Percentiles rank a stretch among this genome's conserved stretches.
Evolutionary conservation across 2,113 vertebrate species (phyloP).

Genomic region (Setophaga coronata): DNA sequence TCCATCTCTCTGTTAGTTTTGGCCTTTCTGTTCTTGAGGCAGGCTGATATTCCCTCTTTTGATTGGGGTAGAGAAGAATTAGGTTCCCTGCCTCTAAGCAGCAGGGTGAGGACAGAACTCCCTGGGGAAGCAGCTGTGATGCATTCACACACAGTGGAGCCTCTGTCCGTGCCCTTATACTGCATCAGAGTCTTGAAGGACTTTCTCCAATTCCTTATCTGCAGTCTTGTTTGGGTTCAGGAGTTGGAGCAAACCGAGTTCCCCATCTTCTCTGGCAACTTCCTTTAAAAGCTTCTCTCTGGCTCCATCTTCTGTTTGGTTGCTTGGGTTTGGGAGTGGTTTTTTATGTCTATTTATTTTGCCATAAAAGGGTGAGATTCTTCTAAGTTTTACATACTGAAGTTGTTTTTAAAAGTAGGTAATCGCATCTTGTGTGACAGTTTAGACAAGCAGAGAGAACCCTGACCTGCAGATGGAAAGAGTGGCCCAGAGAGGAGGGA

Average conservation of each 20-base stretch:
- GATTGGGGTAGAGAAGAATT: not conserved
- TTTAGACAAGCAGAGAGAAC: not conserved
- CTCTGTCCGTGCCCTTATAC: rapidly evolving
- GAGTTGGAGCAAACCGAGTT: not conserved
- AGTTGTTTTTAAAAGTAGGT: not conserved
- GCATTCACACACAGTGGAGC: not conserved
- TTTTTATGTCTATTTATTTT: not conserved
- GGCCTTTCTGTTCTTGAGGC: not conserved
- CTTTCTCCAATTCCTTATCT: not conserved
- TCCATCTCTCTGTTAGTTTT: not conserved
- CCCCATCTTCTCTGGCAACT: not conserved
- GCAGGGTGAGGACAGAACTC: not conserved
- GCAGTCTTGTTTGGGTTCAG: not conserved
- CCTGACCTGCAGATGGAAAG: not conserved
- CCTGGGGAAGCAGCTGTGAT: not conserved
- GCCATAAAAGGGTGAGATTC: not conserved
- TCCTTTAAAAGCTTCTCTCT: constrained; percentile 56
- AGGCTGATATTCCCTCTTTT: not conserved
- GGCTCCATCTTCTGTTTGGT: constrained; percentile 54
- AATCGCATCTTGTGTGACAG: not conserved
- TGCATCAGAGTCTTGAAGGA: not conserved
- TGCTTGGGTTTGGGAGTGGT: not conserved
- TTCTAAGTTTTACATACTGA: not conserved
- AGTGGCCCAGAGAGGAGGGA: not conserved
- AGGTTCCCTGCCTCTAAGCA: not conserved